These are phyloP conservation scores for Ypsolopha sequella DNA, from an alignment of 2,888 invertebrate species.

Conservation along the genomic window DNA sequence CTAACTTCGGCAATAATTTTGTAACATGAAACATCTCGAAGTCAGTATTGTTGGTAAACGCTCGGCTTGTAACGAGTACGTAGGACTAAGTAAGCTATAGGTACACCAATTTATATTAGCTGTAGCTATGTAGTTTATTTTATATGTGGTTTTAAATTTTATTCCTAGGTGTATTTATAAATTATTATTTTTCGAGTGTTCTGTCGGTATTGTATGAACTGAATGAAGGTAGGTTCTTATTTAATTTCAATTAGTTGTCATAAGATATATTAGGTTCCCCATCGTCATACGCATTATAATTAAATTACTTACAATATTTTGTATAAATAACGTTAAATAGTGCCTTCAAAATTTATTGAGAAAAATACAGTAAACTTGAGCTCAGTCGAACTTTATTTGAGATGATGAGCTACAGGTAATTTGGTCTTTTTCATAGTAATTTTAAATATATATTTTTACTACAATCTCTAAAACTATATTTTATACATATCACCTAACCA, in stretches of 20 bases:
- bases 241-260: background rate
- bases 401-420: too few species aligned
- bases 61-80: constrained; percentile 42
- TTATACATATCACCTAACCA: too few species aligned
- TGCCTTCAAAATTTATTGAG: constrained; percentile 3
- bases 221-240: background rate
- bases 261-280: background rate
- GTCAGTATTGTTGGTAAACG: constrained; percentile 61
- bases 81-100: constrained; percentile 49
- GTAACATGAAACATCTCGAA: constrained; percentile 49
- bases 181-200: background rate
- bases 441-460: too few species aligned
- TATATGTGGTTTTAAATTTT: constrained; percentile 21
- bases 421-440: too few species aligned
- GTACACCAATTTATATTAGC: constrained; percentile 55
- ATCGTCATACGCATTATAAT: background rate
- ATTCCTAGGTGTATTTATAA: constrained; percentile 2
- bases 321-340: background rate
- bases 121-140: constrained; percentile 56
- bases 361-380: background rate
- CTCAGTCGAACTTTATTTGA: too few species aligned
- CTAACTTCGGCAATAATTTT: constrained; percentile 50
- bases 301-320: background rate
- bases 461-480: too few species aligned
- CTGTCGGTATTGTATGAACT: background rate